Evolutionary conservation across 2,888 invertebrate genomes (phyloP), one percentile per base, ranked within the genome.

Genomic region (Apamea anceps): DNA sequence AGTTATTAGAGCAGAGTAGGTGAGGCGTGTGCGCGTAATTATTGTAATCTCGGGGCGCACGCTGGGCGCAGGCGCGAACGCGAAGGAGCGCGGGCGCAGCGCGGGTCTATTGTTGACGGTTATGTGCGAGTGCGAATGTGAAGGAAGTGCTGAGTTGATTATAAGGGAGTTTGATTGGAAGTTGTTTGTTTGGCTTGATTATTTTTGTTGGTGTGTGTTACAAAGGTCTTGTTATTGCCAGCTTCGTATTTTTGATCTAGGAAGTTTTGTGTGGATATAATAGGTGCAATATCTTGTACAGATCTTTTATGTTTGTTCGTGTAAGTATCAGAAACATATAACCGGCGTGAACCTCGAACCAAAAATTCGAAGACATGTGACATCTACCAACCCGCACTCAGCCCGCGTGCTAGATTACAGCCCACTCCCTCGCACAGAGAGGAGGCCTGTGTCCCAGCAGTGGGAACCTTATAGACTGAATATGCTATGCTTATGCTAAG

Each of bases 11-110:
- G 92, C 90, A 92, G 90, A 90, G 93, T 91, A 93, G 94, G 94
- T 90, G 94, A 91, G 93, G 93, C 96, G 96, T 95, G 96, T 94
- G 91, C 92, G 87, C 93, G 93, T 97, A 96, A 97, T 96, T 96
- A 96, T 96, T 96, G 94, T 97, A 96, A 96, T 97, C 95, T 94
- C 90, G 87, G 91, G 83, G 90, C 91, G 91, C 92, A 90, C 90
- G 93, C 93, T 91, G 92, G 78, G 60, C 78, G 75, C 75, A 80
- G 84, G 57, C 74, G 82, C 80, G 84, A 72, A 72, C 79, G 75
- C 72, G 65, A 72, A 80, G 83, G 91, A 91, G 86, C 86, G 84
- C 87, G 54, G 72, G 90, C 85, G 87, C 90, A 84, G 86, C 75
- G 87, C 90, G 83, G 87, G 63, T 84, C 89, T 82, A 85, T 87